Evolutionary conservation across 2,797 vertebrate genomes (phyloP), one percentile per base, ranked within the genome.

Genomic region (Megalops cyprinoides): DNA sequence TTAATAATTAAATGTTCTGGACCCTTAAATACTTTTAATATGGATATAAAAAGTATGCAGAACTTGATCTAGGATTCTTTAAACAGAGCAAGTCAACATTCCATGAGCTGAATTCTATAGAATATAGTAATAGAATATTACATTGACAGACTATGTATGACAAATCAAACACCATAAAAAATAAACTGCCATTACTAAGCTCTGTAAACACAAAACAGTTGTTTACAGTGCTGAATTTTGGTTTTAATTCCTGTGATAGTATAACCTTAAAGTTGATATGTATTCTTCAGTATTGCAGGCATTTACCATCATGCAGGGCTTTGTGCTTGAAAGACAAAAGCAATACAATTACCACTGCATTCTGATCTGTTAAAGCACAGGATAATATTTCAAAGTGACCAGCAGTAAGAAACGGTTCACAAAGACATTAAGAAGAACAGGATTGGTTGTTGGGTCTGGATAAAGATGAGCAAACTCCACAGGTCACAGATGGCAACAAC

Each of bases 401-500:
- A 2, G 37, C 20, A 71, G n/a, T 1, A 71, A 71, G 15, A 39
- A 71, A 44, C 37, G 6, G 23, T 42, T 71, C 9, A 23, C 20
- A 42, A 34, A n/a, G 4, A 58, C 7, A 49, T 23, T 3, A 34
- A 76, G 28, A 62, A 62, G n/a, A 60, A 42, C 3, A 53, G 55
- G 71, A 56, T 39, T 74, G 42, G 42, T 39, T 39, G 25, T 48
- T 39, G 58, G 55, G 74, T 10, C 44, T 74, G 55, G 65, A 58
- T 23, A 42, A 25, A 48, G n/a, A 28, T 44, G 55, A 25, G 14
- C 18, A 71, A 75, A 28, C 10, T 37, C 8, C 56, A 82, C n/a
- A 65, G 49, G 53, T 49, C 60, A 58, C 56, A 81, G 34, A 78
- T 46, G 49, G 9, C 37, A 37, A 75, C 55, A 49, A 9, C 46